These are phyloP conservation scores for Ips nitidus DNA, from an alignment of 1,140 invertebrate species.

Conservation along the genomic window DNA sequence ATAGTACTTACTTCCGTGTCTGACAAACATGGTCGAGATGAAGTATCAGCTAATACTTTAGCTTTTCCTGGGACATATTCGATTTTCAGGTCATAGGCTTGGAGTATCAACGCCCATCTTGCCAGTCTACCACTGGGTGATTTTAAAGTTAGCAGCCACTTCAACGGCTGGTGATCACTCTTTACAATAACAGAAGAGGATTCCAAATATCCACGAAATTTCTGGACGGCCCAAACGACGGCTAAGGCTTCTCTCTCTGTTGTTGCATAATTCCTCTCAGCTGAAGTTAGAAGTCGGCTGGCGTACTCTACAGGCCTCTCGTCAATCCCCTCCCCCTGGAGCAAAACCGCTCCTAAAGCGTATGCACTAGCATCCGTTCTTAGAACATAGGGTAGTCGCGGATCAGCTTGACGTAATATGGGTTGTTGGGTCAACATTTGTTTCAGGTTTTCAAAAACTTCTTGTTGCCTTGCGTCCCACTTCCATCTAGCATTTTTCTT, in stretches of 20 bases:
- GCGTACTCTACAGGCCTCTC: conserved; percentile 53
- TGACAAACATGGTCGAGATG: neutral
- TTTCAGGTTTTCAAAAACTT: conserved; percentile 41
- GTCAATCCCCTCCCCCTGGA: conserved; percentile 45
- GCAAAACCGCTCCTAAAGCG: conserved; percentile 48
- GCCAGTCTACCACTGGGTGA: conserved; percentile 51
- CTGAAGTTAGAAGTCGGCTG: conserved; percentile 42
- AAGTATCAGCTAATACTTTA: too few species aligned
- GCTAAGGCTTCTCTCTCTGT: conserved; percentile 53
- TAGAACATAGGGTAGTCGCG: conserved; percentile 9
- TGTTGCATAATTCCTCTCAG: conserved; percentile 51
- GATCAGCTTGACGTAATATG: conserved; percentile 21
- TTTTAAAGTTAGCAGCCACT: conserved; percentile 54
- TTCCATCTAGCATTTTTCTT: conserved; percentile 44
- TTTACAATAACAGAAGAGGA: conserved; percentile 45
- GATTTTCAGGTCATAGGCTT: too few species aligned
- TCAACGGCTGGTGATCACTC: conserved; percentile 56
- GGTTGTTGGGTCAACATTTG: conserved; percentile 8
- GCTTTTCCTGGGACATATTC: too few species aligned
- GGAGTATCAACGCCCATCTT: conserved; percentile 16
- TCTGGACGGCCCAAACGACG: conserved; percentile 49
- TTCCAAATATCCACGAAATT: conserved; percentile 53
- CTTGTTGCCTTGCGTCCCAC: conserved; percentile 47
- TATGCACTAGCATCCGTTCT: conserved; percentile 40
- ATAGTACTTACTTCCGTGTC: conserved; percentile 22